Conservation (phyloP, 2,888 invertebrate species). For the Eretmocerus hayati region DNA sequence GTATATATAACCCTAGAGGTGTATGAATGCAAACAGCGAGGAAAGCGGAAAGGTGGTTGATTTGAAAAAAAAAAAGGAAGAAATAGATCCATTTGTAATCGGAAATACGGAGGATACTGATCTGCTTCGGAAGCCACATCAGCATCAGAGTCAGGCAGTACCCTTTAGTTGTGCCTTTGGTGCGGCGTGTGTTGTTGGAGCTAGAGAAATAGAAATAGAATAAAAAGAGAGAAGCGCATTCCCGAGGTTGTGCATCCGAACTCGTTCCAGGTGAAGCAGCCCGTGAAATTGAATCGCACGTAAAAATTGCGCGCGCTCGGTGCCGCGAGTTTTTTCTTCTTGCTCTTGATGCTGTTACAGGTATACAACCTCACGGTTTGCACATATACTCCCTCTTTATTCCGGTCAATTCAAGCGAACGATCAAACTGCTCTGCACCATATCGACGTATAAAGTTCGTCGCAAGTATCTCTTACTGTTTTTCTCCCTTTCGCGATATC, state of each 20-base stretch:
- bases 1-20: no score
- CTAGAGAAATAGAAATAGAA: neutral
- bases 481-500: neutral
- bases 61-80: neutral
- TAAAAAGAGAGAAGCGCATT: neutral
- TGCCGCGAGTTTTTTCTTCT: neutral
- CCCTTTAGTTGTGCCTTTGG: no score
- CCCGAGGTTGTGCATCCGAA: slow-evolving; percentile 15
- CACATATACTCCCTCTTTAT: slow-evolving; percentile 11
- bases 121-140: slow-evolving; percentile 8
- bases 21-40: slow-evolving; percentile 9
- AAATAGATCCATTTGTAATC: slow-evolving; percentile 6
- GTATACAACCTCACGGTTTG: neutral
- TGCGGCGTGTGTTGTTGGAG: neutral
- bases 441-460: slow-evolving; percentile 19
- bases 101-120: slow-evolving; percentile 16
- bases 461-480: no score
- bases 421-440: slow-evolving; percentile 13
- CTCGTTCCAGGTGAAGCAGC: slow-evolving; percentile 27
- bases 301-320: slow-evolving; percentile 22
- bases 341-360: neutral
- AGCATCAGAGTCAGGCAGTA: neutral
- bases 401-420: slow-evolving; percentile 19
- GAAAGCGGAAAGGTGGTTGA: neutral
- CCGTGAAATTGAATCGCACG: slow-evolving; percentile 31